Evolutionary conservation across 2,888 invertebrate genomes (phyloP), one percentile per base, ranked within the genome.

Genomic region (Pseudococcus viburni): DNA sequence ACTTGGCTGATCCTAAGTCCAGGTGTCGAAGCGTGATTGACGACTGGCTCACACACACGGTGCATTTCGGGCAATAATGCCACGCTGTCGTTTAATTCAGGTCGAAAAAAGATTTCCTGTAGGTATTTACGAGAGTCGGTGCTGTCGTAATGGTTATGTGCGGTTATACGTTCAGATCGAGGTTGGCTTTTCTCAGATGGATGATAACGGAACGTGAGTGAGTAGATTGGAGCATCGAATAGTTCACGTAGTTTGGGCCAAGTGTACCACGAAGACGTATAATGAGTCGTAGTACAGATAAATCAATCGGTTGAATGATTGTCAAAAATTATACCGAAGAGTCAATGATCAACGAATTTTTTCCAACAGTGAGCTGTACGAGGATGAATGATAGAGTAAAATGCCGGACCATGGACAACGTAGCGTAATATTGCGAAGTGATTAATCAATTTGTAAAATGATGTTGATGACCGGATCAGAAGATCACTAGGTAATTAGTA

Each of bases 251-350:
- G 22, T 3, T 55, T 15, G 17, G 12, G 17, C 55, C n/a, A 51
- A 15, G 48, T 51, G 55, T n/a, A n/a, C 55, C 15, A n/a, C 68
- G 68, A 26, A 11, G 6, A 12, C 68, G 68, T 68, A 26, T 68
- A 68, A 68, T 68, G 68, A 68, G 68, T 68, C 68, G 73, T 73
- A 73, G 26, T 33, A 33, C 1, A 33, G 39, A 73, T 73, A 33
- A 73, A 73, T 73, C 73, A 73, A 73, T 73, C 17, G 73, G 7
- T 33, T 3, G 73, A 73, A 73, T 73, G 73, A 73, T 33, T 73
- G 73, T 73, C 73, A 17, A 73, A 73, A 73, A 73, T 73, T 17
- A 39, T 73, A 73, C 15, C 22, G 22, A 0, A 0, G n/a, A n/a
- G 12, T 33, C 73, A 73, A 73, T 73, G 73, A 73, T 73, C 73